These are phyloP conservation scores for Thinocorus orbignyianus DNA, from an alignment of 2,113 vertebrate genomes.

Conservation along the genomic window DNA sequence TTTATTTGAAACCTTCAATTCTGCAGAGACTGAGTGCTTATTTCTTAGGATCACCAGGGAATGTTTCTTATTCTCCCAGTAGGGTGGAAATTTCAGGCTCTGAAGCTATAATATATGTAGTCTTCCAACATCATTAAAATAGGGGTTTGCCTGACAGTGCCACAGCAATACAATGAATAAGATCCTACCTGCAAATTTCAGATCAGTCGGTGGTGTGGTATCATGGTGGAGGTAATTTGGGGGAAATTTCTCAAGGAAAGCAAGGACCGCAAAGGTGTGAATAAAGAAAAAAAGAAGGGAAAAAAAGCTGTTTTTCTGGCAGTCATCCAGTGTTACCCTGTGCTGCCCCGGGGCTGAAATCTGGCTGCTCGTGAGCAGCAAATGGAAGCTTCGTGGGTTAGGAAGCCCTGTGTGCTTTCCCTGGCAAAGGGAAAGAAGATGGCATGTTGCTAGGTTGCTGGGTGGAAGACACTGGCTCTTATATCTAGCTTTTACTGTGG, in stretches of 20 bases:
- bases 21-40: not conserved
- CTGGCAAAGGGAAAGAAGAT: not conserved
- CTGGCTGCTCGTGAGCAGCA: not conserved
- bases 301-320: not conserved
- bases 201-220: not conserved
- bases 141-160: not conserved
- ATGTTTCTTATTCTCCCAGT: not conserved
- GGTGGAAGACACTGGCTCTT: not conserved
- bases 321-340: not conserved
- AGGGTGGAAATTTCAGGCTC: not conserved
- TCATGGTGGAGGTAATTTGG: not conserved
- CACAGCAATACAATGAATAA: not conserved
- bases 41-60: not conserved
- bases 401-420: accelerated
- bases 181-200: not conserved
- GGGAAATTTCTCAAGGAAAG: not conserved
- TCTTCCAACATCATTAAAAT: not conserved
- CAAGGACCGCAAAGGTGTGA: not conserved
- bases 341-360: not conserved
- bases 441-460: not conserved
- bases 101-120: not conserved
- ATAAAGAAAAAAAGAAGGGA: not conserved
- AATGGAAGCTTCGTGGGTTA: not conserved
- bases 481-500: not conserved
- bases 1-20: conserved; percentile 9